phyloP scores from a whole-genome alignment of 1,140 invertebrate genomes.

The Ephestia elutella region DNA sequence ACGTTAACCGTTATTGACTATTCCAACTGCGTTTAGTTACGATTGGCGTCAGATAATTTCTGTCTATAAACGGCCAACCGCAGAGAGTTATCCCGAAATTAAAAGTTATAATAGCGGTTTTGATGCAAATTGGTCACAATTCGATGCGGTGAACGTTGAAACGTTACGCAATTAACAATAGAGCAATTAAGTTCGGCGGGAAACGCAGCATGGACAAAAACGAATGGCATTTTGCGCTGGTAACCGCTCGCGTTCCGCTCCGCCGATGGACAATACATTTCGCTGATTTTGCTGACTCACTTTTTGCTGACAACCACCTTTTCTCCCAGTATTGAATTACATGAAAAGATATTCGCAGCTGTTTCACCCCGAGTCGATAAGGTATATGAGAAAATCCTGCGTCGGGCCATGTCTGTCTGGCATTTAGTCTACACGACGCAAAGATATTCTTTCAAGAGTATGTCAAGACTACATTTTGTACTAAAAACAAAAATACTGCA shows the following conservation, averaged over 20 bases:
- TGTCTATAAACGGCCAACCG: slow-evolving; percentile 1
- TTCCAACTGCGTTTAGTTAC: slow-evolving; percentile 1
- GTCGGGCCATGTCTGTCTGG: neutral
- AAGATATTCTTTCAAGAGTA: too few relatives aligned
- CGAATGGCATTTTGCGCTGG: slow-evolving; percentile 55
- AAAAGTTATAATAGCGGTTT: slow-evolving; percentile 55
- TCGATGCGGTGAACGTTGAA: slow-evolving; percentile 58
- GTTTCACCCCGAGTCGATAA: slow-evolving; percentile 12
- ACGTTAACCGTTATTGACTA: slow-evolving; percentile 4
- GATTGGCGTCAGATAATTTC: slow-evolving; percentile 7
- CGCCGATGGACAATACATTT: slow-evolving; percentile 52
- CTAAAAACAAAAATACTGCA: too few relatives aligned
- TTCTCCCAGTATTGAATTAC: slow-evolving; percentile 20
- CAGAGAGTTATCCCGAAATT: slow-evolving; percentile 26
- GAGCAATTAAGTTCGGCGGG: slow-evolving; percentile 66
- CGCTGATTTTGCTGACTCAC: slow-evolving; percentile 61
- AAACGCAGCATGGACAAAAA: slow-evolving; percentile 50
- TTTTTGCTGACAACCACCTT: slow-evolving; percentile 51
- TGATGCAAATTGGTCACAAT: slow-evolving; percentile 51
- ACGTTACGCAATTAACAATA: slow-evolving; percentile 72
- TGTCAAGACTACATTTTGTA: too few relatives aligned
- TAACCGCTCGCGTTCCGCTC: slow-evolving; percentile 39
- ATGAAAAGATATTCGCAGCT: slow-evolving; percentile 16
- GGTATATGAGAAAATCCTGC: slow-evolving; percentile 10
- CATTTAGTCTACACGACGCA: neutral